Evolutionary conservation across 2,797 vertebrate genomes (phyloP).

Genomic region (Meda fulgida): DNA sequence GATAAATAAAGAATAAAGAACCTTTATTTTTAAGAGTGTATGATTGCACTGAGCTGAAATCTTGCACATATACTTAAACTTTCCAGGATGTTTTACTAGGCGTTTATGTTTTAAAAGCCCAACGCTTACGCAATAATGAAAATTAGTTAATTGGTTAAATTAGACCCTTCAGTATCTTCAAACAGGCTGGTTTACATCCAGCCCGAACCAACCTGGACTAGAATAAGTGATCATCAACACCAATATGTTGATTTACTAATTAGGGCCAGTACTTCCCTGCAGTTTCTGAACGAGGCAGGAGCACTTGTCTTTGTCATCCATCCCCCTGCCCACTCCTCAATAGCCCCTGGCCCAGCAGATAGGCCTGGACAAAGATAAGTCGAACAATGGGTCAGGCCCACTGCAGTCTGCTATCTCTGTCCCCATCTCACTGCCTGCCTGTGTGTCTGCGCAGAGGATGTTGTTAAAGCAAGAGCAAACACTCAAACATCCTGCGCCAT

Average conservation of each 20-base stretch:
- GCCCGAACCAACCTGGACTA: constrained; percentile 57
- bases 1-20: background rate
- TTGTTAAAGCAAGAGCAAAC: constrained; percentile 84
- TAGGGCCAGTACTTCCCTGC: constrained; percentile 48
- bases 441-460: constrained; percentile 80
- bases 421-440: constrained; percentile 75
- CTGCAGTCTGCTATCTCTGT: constrained; percentile 75
- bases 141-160: constrained; percentile 29
- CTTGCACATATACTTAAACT: background rate
- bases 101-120: background rate
- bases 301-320: constrained; percentile 61
- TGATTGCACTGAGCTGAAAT: background rate
- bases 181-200: constrained; percentile 70
- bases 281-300: constrained; percentile 45
- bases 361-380: constrained; percentile 75
- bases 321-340: constrained; percentile 61
- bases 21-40: background rate
- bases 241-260: constrained; percentile 55
- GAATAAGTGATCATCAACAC: constrained; percentile 52
- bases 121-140: background rate
- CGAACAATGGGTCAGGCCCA: constrained; percentile 74
- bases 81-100: background rate
- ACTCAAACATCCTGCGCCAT: constrained; percentile 82
- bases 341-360: constrained; percentile 72
- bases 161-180: background rate